phyloP scores from a whole-genome alignment of 2,888 invertebrate genomes.

The Cinara cedri region DNA sequence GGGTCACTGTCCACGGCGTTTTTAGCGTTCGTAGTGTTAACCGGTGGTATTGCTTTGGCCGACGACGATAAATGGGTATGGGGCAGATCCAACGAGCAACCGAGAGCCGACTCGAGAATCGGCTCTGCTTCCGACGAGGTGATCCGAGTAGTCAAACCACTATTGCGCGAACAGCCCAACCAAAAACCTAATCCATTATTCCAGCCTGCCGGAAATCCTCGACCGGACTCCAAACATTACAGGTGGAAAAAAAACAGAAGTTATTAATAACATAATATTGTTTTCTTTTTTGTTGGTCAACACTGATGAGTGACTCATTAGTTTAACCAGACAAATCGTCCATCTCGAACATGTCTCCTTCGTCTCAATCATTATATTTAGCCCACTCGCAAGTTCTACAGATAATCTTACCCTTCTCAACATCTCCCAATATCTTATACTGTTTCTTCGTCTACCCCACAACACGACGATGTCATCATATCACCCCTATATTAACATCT shows the following conservation, averaged over 20 bases:
- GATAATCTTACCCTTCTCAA: too few species aligned
- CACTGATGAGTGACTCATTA: too few species aligned
- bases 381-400: too few species aligned
- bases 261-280: too few species aligned
- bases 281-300: too few species aligned
- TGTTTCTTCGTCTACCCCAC: too few species aligned
- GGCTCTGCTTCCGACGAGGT: slow-evolving; percentile 45
- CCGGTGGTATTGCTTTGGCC: background rate
- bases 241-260: slow-evolving; percentile 16
- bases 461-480: too few species aligned
- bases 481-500: too few species aligned
- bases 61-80: slow-evolving; percentile 54
- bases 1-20: background rate
- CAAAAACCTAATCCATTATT: slow-evolving; percentile 19
- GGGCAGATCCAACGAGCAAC: slow-evolving; percentile 30
- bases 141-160: slow-evolving; percentile 23
- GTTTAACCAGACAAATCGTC: too few species aligned
- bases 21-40: background rate
- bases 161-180: slow-evolving; percentile 24
- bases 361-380: too few species aligned
- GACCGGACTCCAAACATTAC: slow-evolving; percentile 45
- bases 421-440: too few species aligned
- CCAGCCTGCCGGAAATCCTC: slow-evolving; percentile 41
- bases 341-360: too few species aligned
- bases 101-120: slow-evolving; percentile 37